Evolutionary conservation across 2,113 vertebrate species (phyloP).

Genomic region (Percina caprodes): DNA sequence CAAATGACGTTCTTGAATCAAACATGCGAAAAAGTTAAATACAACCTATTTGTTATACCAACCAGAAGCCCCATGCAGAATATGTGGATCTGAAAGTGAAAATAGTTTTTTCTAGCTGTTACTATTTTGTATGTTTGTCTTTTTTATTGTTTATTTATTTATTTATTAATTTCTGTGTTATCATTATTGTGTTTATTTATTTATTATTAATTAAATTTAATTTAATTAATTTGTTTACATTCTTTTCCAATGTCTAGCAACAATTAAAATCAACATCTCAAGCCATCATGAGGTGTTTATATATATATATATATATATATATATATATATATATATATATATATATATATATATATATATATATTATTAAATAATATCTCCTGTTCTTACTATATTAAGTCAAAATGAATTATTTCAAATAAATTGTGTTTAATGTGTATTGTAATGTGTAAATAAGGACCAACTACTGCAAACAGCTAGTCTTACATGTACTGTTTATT

Average conservation of each 20-base stretch:
- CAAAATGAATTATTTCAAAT: neutral
- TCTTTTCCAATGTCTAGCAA: constrained; percentile 2
- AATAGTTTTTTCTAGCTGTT: neutral
- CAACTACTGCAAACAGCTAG: constrained; percentile 47
- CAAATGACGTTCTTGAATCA: constrained; percentile 66
- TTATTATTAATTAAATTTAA: neutral
- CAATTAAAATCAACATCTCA: neutral
- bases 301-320: too few relatives aligned
- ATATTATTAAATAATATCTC: neutral
- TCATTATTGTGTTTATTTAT: constrained; percentile 4
- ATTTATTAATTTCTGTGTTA: constrained; percentile 31
- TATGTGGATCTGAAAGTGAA: constrained; percentile 10
- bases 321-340: too few relatives aligned
- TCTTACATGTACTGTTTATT: constrained; percentile 37
- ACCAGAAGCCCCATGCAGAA: neutral
- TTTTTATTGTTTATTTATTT: constrained; percentile 41
- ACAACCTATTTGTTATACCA: neutral
- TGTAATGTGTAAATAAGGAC: constrained; percentile 49
- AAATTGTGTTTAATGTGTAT: constrained; percentile 29
- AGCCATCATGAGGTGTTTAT: neutral
- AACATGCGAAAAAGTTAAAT: constrained; percentile 27
- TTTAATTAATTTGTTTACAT: constrained; percentile 36
- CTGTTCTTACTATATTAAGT: neutral
- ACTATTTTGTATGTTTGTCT: constrained; percentile 20
- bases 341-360: too few relatives aligned